phyloP scores from a whole-genome alignment of 2,113 vertebrate species.

The Tetraodon nigroviridis region DNA sequence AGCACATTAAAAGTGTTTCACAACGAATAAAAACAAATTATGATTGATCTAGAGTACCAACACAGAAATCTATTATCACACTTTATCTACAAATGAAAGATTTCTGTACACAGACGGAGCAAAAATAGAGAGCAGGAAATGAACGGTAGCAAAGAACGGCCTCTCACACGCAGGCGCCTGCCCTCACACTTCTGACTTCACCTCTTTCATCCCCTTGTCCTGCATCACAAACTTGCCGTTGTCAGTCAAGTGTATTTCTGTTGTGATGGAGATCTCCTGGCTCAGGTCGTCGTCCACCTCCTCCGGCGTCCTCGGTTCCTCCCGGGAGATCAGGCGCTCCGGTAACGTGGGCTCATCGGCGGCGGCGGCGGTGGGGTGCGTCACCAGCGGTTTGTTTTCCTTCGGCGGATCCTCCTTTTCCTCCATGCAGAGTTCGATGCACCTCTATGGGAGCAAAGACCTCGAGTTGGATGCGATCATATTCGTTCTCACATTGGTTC shows the following conservation, averaged over 20 bases:
- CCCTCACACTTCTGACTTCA: slow-evolving; percentile 12
- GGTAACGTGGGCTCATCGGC: rapidly evolving
- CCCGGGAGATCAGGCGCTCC: background rate
- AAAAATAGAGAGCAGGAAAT: background rate
- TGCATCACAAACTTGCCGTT: slow-evolving; percentile 54
- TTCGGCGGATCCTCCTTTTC: rapidly evolving
- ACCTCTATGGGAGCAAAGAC: background rate
- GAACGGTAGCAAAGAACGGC: too few species aligned
- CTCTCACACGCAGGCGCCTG: background rate
- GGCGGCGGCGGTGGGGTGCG: rapidly evolving
- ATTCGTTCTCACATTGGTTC: too few species aligned
- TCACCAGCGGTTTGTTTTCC: background rate
- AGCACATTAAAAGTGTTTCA: background rate
- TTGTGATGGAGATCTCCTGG: background rate
- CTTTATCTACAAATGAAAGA: background rate
- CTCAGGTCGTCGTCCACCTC: slow-evolving; percentile 19
- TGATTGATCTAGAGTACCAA: too few species aligned
- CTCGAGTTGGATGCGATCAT: too few species aligned
- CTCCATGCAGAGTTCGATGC: rapidly evolving
- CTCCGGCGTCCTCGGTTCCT: slow-evolving; percentile 13
- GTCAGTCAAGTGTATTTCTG: background rate
- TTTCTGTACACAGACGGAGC: background rate
- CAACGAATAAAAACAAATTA: too few species aligned
- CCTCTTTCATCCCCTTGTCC: slow-evolving; percentile 46
- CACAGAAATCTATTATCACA: background rate